Evolutionary conservation across 2,113 vertebrate species (phyloP).

Genomic region (Oryzias woworae): DNA sequence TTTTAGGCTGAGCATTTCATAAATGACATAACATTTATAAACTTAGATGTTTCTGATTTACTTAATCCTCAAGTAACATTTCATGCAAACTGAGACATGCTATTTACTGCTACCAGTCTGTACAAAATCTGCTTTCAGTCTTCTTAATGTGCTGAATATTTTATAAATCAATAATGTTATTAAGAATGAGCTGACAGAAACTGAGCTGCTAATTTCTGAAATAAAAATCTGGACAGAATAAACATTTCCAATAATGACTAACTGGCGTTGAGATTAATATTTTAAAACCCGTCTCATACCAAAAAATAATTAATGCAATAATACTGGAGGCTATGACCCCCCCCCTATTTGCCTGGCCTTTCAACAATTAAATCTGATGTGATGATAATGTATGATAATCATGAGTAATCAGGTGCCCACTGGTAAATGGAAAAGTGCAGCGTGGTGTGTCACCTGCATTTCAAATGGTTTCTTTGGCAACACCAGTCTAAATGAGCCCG

Average conservation of each 20-base stretch:
- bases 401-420: conserved; percentile 90
- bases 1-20: conserved; percentile 14
- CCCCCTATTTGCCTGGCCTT: conserved; percentile 67
- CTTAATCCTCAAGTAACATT: not conserved
- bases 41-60: not conserved
- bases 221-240: conserved; percentile 30
- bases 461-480: conserved; percentile 85
- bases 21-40: too few species aligned
- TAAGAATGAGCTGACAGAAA: not conserved
- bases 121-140: not conserved
- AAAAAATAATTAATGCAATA: conserved; percentile 60
- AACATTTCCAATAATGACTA: conserved; percentile 54
- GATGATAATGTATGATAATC: conserved; percentile 99
- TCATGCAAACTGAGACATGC: not conserved
- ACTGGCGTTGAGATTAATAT: conserved; percentile 71
- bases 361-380: conserved; percentile 92
- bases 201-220: conserved; percentile 9
- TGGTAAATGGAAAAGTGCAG: conserved; percentile 85
- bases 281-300: conserved; percentile 60
- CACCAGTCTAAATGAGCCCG: conserved; percentile 76
- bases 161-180: conserved; percentile 5
- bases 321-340: conserved; percentile 80
- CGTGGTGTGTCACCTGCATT: conserved; percentile 91
- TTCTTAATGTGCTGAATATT: not conserved
- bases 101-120: not conserved